phyloP scores from a whole-genome alignment of 1,140 invertebrate genomes.

The Zelostemma sp. region DNA sequence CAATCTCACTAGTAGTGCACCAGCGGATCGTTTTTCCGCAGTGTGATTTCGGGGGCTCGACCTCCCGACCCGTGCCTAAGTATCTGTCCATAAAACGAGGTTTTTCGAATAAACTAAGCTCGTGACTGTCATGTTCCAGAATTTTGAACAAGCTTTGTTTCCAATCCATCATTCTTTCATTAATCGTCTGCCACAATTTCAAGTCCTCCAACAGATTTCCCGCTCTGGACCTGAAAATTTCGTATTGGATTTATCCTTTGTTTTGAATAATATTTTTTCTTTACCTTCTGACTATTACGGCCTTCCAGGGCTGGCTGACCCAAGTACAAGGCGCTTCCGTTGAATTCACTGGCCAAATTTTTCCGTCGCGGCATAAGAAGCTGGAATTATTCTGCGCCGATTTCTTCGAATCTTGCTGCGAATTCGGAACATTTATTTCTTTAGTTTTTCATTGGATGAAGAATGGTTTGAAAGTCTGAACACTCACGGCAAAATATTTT shows the following conservation, averaged over 20 bases:
- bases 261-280: neutral
- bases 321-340: slow-evolving; percentile 70
- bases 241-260: neutral
- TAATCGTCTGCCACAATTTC: slow-evolving; percentile 30
- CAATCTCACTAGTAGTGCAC: slow-evolving; percentile 72
- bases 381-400: slow-evolving; percentile 59
- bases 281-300: slow-evolving; percentile 69
- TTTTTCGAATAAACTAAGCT: slow-evolving; percentile 6
- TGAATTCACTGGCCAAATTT: slow-evolving; percentile 59
- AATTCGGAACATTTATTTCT: neutral
- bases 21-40: slow-evolving; percentile 71
- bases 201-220: slow-evolving; percentile 31
- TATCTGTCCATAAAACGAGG: slow-evolving; percentile 26
- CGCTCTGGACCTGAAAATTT: slow-evolving; percentile 20
- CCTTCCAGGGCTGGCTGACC: slow-evolving; percentile 73
- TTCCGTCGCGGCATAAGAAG: slow-evolving; percentile 79
- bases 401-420: neutral
- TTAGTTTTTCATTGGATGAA: too few relatives aligned
- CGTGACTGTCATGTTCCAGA: slow-evolving; percentile 25
- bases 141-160: slow-evolving; percentile 25
- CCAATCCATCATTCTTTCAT: slow-evolving; percentile 29
- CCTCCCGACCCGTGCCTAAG: slow-evolving; percentile 56
- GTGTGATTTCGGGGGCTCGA: slow-evolving; percentile 44
- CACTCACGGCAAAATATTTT: slow-evolving; percentile 63
- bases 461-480: neutral